Evolutionary conservation across 2,888 invertebrate genomes (phyloP).

Genomic region (Hyalella azteca): DNA sequence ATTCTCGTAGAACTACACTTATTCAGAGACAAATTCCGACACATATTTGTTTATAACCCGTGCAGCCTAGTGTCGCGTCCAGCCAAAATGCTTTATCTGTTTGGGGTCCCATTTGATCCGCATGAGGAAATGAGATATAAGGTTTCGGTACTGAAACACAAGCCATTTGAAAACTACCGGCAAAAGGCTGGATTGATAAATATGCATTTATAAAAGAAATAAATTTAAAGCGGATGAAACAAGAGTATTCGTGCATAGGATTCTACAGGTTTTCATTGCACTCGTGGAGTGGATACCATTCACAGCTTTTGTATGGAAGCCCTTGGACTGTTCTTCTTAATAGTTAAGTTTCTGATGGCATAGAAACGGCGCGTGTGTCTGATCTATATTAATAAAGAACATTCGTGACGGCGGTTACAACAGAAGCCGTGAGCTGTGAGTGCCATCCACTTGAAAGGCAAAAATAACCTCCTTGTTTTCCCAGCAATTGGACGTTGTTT

Average conservation of each 20-base stretch:
- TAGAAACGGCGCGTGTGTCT: conserved; percentile 31
- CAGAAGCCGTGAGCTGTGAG: background rate
- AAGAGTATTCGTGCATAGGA: background rate
- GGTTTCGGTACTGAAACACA: conserved; percentile 2
- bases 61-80: background rate
- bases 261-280: too few species aligned
- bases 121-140: background rate
- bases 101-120: too few species aligned
- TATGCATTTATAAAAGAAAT: conserved; percentile 36
- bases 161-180: background rate
- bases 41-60: background rate
- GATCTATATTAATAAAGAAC: background rate
- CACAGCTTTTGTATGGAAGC: conserved; percentile 26
- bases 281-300: conserved; percentile 12
- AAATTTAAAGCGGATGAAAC: conserved; percentile 3
- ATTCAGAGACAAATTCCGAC: background rate
- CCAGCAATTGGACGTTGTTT: background rate
- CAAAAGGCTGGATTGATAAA: conserved; percentile 30
- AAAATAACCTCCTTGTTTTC: conserved; percentile 27
- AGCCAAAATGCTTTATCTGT: conserved; percentile 1
- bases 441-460: conserved; percentile 13
- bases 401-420: background rate
- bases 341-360: conserved; percentile 11
- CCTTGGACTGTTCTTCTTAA: conserved; percentile 28
- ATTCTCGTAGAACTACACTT: too few species aligned